Evolutionary conservation across 1,140 invertebrate species (phyloP).

Genomic region (Steinernema feltiae): DNA sequence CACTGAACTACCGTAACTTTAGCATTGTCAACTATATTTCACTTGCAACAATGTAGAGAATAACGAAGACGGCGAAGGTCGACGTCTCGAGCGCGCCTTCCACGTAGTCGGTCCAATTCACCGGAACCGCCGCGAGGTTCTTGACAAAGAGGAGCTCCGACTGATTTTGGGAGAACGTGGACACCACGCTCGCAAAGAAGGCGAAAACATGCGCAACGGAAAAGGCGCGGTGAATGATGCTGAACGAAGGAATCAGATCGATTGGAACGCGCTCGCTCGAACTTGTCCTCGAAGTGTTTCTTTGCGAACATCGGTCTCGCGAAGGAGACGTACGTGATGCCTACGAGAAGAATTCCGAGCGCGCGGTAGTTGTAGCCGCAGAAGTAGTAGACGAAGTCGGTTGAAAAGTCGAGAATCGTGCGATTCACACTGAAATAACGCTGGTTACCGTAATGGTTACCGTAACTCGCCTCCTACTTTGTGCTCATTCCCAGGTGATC

Average conservation of each 20-base stretch:
- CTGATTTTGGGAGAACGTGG: neutral
- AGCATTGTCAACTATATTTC: neutral
- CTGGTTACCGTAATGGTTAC: neutral
- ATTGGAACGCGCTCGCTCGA: too few relatives aligned
- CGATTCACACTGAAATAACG: too few relatives aligned
- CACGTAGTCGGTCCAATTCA: neutral
- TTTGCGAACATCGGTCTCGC: neutral
- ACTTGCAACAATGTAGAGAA: neutral
- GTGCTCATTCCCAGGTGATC: neutral
- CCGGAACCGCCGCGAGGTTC: neutral
- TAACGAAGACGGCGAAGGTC: neutral
- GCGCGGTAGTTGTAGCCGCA: neutral
- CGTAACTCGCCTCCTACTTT: neutral
- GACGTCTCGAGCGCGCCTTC: neutral
- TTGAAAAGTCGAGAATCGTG: neutral
- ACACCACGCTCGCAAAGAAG: neutral
- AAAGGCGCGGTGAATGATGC: neutral
- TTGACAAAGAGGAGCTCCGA: neutral
- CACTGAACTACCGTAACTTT: neutral
- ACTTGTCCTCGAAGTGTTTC: neutral
- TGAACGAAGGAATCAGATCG: too few relatives aligned
- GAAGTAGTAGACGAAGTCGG: neutral
- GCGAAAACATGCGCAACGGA: neutral
- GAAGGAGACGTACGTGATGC: neutral
- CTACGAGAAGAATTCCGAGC: neutral